Evolutionary conservation across 2,797 vertebrate genomes (phyloP).

Genomic region (Harpagifer antarcticus): DNA sequence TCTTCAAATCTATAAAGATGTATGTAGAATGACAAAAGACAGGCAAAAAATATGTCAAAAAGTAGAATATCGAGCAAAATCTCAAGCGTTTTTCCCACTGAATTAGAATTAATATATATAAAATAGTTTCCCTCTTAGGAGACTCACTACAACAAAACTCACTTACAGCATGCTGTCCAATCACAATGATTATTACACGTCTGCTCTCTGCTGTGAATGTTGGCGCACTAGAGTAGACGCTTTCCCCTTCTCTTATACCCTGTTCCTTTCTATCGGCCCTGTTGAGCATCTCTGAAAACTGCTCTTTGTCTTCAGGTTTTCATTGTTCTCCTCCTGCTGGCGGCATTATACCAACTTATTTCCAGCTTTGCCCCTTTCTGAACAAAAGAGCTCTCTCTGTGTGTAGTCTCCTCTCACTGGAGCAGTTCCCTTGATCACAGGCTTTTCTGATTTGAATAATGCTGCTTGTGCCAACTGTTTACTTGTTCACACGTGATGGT

Average conservation of each 20-base stretch:
- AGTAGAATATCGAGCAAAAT: neutral
- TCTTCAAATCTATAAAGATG: neutral
- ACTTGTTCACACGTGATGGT: constrained; percentile 4
- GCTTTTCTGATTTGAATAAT: constrained; percentile 1
- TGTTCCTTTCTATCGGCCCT: neutral
- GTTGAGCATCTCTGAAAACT: constrained; percentile 9
- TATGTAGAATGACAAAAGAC: neutral
- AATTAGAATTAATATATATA: too few species aligned
- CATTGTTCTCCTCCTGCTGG: constrained; percentile 13
- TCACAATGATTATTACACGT: neutral
- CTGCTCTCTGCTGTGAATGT: constrained; percentile 1
- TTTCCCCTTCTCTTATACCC: neutral
- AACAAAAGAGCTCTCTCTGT: constrained; percentile 7
- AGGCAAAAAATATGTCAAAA: neutral
- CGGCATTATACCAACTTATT: constrained; percentile 20
- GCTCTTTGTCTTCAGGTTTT: neutral
- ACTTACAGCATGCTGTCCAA: neutral
- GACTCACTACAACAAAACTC: neutral
- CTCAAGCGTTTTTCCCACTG: too few species aligned
- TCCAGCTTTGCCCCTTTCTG: constrained; percentile 15
- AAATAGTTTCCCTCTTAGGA: neutral
- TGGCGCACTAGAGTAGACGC: neutral
- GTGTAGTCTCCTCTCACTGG: neutral
- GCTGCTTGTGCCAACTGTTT: neutral
- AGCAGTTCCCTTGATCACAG: constrained; percentile 1